Percentiles rank a stretch among this genome's conserved stretches.
Conservation (phyloP, 2,113 vertebrate genomes). For the Microcebus lehilahytsara region DNA sequence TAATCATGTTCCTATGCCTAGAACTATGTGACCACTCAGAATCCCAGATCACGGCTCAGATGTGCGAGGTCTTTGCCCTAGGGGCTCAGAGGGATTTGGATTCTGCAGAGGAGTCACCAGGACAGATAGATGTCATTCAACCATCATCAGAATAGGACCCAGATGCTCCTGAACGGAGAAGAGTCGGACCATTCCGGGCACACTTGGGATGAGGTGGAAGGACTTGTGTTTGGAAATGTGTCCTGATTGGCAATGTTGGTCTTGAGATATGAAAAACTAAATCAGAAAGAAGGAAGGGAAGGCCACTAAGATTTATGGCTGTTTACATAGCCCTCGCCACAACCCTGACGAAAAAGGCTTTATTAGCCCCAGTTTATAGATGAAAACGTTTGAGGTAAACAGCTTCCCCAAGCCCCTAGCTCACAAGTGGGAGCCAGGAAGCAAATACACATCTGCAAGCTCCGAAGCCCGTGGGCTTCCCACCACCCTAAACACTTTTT, state of each 20-base stretch:
- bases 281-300: neutral
- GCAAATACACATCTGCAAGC: neutral
- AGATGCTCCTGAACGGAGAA: neutral
- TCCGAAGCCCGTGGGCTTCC: fast-evolving
- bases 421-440: neutral
- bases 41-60: neutral
- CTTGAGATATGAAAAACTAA: neutral
- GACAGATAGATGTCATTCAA: neutral
- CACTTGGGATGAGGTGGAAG: neutral
- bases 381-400: neutral
- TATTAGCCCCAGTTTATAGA: neutral
- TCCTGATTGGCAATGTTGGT: neutral
- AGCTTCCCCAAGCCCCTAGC: neutral
- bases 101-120: neutral
- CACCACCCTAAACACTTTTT: neutral
- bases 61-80: neutral
- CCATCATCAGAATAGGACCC: neutral
- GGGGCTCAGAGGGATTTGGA: neutral
- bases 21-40: neutral
- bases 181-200: neutral
- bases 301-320: neutral
- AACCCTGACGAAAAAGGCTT: neutral
- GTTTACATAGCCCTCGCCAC: neutral
- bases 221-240: neutral
- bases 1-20: neutral